Base-by-base conservation (phyloP, 2,888 invertebrate genomes). In the Gari tellinella region DNA sequence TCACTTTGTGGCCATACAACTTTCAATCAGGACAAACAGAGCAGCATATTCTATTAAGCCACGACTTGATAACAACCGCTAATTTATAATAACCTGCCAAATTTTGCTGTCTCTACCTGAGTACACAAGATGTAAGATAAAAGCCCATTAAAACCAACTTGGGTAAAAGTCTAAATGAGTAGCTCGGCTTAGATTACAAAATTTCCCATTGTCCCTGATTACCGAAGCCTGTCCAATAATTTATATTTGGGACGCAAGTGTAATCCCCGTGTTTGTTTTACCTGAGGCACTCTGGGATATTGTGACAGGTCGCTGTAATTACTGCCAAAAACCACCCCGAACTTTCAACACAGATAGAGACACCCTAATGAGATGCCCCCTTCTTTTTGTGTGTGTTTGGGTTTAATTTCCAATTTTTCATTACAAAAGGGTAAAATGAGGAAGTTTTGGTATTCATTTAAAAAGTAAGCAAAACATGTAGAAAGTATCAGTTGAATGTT, bases 201-300 rank as follows among this genome's bases (percentile, higher is more conserved):
- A 73, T 70, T 66, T 66, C 41, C 70, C 70, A 61, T 78, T 78
- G 78, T 78, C 73, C 69, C 70, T 73, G 73, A 57, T 66, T 70
- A 78, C 25, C 72, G 14, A 58, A 70, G 70, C 73, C 55, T 70
- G 63, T 70, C 73, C 69, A 78, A 78, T 78, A 78, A 78, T 78
- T 78, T 78, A 78, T 78, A 73, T 61, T 57, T 55, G 51, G 70
- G 72, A 73, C 69, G 70, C 70, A 78, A 78, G 49, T 69, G 69
- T 73, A 7, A 78, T 69, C 73, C 73, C 66, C 43, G 57, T 72
- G 73, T 78, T 78, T 78, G 78, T 78, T 78, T 78, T 78, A 73
- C 73, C 78, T 19, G 63, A 51, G 78, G 78, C 73, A 53, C 53
- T 73, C 69, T 73, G 52, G 67, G 70, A 70, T 68, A 67, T 56